These are phyloP conservation scores for Pungitius pungitius DNA, from an alignment of 2,113 vertebrate species.

Conservation along the genomic window DNA sequence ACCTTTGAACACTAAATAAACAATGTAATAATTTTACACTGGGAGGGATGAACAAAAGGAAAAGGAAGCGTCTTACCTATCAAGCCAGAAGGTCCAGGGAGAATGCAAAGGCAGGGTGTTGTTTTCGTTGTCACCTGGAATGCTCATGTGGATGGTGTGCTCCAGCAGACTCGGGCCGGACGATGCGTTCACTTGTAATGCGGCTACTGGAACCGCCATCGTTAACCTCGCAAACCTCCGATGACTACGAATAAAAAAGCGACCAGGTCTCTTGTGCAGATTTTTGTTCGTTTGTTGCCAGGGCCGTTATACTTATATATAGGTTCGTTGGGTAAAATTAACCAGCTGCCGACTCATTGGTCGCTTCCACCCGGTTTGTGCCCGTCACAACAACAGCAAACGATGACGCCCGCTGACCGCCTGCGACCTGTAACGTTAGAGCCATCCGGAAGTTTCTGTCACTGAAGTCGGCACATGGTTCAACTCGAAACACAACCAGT, in stretches of 20 bases:
- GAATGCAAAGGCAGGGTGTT: conserved; percentile 80
- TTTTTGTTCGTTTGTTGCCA: neutral
- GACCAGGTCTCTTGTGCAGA: neutral
- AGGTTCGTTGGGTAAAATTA: conserved; percentile 46
- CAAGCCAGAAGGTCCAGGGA: conserved; percentile 85
- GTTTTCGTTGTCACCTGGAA: conserved; percentile 62
- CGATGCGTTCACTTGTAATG: conserved; percentile 71
- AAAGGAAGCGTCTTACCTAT: conserved; percentile 67
- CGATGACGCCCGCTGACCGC: conserved; percentile 50
- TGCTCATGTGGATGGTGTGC: conserved; percentile 75
- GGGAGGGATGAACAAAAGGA: too few relatives aligned
- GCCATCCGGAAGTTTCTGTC: conserved; percentile 22
- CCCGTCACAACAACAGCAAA: conserved; percentile 70
- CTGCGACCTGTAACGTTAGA: conserved; percentile 13
- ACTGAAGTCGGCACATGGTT: neutral
- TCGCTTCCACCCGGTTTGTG: conserved; percentile 58
- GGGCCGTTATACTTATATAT: conserved; percentile 30
- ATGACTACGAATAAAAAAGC: neutral
- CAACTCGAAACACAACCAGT: neutral
- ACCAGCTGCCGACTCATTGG: conserved; percentile 77
- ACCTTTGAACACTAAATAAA: conserved; percentile 3
- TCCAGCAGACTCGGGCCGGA: conserved; percentile 71
- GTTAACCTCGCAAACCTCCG: conserved; percentile 17
- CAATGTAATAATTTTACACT: neutral
- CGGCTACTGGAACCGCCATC: conserved; percentile 80